phyloP scores from a whole-genome alignment of 2,888 invertebrate genomes.

The Machimus rusticus region DNA sequence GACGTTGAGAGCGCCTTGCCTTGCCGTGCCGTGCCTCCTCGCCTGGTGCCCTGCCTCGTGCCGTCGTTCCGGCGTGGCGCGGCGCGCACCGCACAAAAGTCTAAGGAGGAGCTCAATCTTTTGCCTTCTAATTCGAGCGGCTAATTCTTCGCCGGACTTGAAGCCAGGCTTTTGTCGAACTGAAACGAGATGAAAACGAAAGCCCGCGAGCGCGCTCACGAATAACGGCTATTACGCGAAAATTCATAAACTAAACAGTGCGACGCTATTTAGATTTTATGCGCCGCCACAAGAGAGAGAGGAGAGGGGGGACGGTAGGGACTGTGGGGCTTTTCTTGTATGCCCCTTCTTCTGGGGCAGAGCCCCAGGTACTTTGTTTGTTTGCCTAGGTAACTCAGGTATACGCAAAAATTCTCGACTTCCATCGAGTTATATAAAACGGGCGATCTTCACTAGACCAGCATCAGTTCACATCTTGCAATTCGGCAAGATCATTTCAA shows the following conservation, averaged over 20 bases:
- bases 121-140: constrained; percentile 16
- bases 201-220: neutral
- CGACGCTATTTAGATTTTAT: neutral
- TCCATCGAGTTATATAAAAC: constrained; percentile 43
- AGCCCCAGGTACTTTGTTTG: neutral
- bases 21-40: neutral
- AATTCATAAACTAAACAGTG: neutral
- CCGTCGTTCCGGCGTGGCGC: neutral
- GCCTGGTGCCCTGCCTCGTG: neutral
- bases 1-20: neutral
- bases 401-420: constrained; percentile 20
- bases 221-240: constrained; percentile 10
- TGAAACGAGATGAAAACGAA: neutral
- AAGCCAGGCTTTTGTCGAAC: neutral
- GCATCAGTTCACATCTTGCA: constrained; percentile 47
- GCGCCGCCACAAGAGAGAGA: neutral
- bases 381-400: neutral
- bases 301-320: neutral
- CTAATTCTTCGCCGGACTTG: neutral
- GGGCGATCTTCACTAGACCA: constrained; percentile 44
- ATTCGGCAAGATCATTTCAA: constrained; percentile 29
- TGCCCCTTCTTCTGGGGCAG: constrained; percentile 20
- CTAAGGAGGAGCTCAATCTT: neutral
- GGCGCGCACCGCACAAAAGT: neutral
- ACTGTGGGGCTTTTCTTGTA: neutral